Percentiles rank a stretch among this genome's conserved stretches.
phyloP scores from a whole-genome alignment of 2,797 vertebrate species.

The Pseudopleuronectes americanus region DNA sequence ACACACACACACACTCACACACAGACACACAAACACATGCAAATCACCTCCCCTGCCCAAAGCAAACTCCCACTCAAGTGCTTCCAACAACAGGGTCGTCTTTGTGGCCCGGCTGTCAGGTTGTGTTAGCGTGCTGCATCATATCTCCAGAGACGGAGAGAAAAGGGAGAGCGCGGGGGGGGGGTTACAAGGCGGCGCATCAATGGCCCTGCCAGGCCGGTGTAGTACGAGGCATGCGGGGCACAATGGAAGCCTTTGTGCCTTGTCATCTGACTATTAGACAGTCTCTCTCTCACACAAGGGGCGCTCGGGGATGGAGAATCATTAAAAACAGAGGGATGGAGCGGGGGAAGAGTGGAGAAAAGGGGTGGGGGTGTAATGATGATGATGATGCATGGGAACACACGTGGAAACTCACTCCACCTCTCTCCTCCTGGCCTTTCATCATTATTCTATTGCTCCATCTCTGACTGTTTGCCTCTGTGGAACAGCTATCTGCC shows the following conservation, averaged over 20 bases:
- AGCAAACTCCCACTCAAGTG: slow-evolving; percentile 64
- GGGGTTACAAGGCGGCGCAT: slow-evolving; percentile 76
- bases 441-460: slow-evolving; percentile 37
- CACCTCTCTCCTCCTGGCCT: slow-evolving; percentile 20
- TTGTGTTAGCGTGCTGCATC: slow-evolving; percentile 72
- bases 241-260: slow-evolving; percentile 86
- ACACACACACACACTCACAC: neutral
- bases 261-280: slow-evolving; percentile 82
- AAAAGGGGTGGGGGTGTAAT: slow-evolving; percentile 35
- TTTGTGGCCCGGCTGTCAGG: slow-evolving; percentile 79
- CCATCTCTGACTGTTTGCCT: slow-evolving; percentile 33
- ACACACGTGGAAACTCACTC: slow-evolving; percentile 42
- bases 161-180: slow-evolving; percentile 41
- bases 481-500: slow-evolving; percentile 30
- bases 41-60: slow-evolving; percentile 58
- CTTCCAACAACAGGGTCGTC: slow-evolving; percentile 59
- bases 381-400: slow-evolving; percentile 70
- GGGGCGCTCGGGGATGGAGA: slow-evolving; percentile 71
- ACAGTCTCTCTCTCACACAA: slow-evolving; percentile 58
- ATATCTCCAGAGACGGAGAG: slow-evolving; percentile 63
- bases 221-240: slow-evolving; percentile 73
- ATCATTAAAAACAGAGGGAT: slow-evolving; percentile 71
- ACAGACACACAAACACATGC: slow-evolving; percentile 50
- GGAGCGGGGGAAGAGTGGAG: slow-evolving; percentile 41
- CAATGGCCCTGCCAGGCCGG: slow-evolving; percentile 76